Evolutionary conservation across 2,113 vertebrate genomes (phyloP), one percentile per base, ranked within the genome.

Genomic region (Gadus chalcogrammus): DNA sequence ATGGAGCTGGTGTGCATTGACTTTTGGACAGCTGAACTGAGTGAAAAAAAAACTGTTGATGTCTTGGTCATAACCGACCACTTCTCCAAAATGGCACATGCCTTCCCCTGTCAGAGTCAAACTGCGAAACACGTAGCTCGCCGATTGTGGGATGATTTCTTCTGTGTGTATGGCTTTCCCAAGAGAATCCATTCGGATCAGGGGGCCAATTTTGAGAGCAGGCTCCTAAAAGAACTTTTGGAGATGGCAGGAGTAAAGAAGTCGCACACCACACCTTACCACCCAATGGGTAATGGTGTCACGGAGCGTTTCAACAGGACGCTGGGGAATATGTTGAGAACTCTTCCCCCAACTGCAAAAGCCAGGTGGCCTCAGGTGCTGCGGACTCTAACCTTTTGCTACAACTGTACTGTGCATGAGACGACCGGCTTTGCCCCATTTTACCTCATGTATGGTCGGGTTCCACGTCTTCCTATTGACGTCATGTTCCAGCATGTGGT

Each of bases 161-260:
- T 76, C 42, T 74, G 65, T 18, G 59, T 81, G 4, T 68, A 68
- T 7, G 68, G 75, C 0, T 79, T 78, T 5, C 76, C 66, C 0
- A 20, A 66, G n/a, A 7, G 64, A 13, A 74, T 77, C 8, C 67
- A 81, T 42, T 74, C 75, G 3, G 71, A 81, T 5, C 61, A 74
- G 59, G 71, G 72, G 1, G 52, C 64, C 1, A 78, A 75, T 18
- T 77, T 76, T 27, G 75, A 73, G 17, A 73, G 74, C 4, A 6
- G 17, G 2, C 52, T 76, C 5, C 62, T 76, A 20, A 68, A 58
- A 9, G 73, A 72, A 15, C 72, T 74, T 12, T 61, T 69, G 59
- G 52, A 58, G 17, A 63, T 69, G 48, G 31, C 66, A 8, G 74
- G 73, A 1, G 58, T 71, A 0, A 20, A 67, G 1, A 75, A 76